Percentiles rank a stretch among this genome's conserved stretches.
Conservation (phyloP, 2,797 vertebrate genomes). For the Calcarius lapponicus region DNA sequence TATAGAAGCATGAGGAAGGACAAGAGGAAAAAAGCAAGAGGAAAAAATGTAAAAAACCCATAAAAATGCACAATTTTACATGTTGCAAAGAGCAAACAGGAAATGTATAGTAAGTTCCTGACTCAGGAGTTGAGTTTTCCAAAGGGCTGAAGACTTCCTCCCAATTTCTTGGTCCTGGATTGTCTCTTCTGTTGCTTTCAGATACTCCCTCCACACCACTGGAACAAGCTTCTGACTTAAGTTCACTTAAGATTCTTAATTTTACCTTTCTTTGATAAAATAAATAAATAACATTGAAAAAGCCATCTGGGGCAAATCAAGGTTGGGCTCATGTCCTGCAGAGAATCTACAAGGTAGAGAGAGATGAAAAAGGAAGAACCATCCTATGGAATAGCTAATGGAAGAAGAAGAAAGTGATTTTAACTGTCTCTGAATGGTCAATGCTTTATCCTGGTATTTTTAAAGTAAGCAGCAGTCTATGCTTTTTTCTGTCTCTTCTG, state of each 20-base stretch:
- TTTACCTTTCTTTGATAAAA: neutral
- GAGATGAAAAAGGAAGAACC: neutral
- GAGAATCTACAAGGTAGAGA: neutral
- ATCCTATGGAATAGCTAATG: neutral
- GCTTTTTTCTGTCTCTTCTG: neutral
- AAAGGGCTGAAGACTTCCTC: neutral
- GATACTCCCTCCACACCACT: neutral
- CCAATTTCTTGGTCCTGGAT: neutral
- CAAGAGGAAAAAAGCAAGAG: neutral
- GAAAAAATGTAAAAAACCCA: neutral
- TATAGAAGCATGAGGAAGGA: neutral
- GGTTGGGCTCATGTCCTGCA: neutral
- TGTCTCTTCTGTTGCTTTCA: neutral
- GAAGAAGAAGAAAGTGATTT: neutral
- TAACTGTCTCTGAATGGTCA: neutral
- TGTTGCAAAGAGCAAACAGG: neutral
- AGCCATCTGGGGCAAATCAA: neutral
- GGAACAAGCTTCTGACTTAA: neutral
- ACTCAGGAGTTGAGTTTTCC: neutral
- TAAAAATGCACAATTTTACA: neutral
- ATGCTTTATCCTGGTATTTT: neutral
- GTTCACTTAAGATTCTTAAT: neutral
- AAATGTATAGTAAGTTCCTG: neutral
- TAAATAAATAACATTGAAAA: neutral
- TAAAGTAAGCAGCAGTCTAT: neutral